Evolutionary conservation across 2,797 vertebrate species (phyloP).

Genomic region (Choloepus didactylus): DNA sequence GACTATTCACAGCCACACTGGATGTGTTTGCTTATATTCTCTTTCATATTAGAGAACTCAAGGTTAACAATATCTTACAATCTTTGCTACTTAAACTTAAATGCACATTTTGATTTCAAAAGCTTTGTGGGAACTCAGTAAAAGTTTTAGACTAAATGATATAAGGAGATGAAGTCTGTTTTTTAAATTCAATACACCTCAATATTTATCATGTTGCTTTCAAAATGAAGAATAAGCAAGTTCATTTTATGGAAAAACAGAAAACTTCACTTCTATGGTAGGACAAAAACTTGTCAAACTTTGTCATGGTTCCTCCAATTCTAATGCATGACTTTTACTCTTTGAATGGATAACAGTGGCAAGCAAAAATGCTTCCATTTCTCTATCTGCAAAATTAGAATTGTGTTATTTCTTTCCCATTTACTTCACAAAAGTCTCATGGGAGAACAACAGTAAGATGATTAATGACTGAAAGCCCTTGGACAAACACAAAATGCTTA

Average conservation of each 20-base stretch:
- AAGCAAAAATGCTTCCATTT: constrained; percentile 57
- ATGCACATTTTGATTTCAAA: not conserved
- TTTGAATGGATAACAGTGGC: not conserved
- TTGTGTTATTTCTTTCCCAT: constrained; percentile 73
- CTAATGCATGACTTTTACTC: not conserved
- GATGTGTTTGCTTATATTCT: not conserved
- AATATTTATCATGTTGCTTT: constrained; percentile 47
- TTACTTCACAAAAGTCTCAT: constrained; percentile 66
- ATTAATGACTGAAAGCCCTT: constrained; percentile 79
- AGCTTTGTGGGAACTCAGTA: not conserved
- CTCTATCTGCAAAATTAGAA: constrained; percentile 69
- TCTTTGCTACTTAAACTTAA: constrained; percentile 1
- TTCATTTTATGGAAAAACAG: constrained; percentile 48
- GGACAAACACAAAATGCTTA: constrained; percentile 78
- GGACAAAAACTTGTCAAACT: constrained; percentile 17
- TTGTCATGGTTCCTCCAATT: not conserved
- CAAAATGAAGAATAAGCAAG: constrained; percentile 64
- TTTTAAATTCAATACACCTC: not conserved
- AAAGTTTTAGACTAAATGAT: constrained; percentile 25
- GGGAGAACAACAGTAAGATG: constrained; percentile 73
- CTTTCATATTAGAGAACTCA: constrained; percentile 4
- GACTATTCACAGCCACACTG: not conserved
- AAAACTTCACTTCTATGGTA: constrained; percentile 23
- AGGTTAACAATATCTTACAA: not conserved
- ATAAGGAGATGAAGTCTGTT: not conserved